Evolutionary conservation across 2,113 vertebrate species (phyloP).

Genomic region (Tursiops truncatus): DNA sequence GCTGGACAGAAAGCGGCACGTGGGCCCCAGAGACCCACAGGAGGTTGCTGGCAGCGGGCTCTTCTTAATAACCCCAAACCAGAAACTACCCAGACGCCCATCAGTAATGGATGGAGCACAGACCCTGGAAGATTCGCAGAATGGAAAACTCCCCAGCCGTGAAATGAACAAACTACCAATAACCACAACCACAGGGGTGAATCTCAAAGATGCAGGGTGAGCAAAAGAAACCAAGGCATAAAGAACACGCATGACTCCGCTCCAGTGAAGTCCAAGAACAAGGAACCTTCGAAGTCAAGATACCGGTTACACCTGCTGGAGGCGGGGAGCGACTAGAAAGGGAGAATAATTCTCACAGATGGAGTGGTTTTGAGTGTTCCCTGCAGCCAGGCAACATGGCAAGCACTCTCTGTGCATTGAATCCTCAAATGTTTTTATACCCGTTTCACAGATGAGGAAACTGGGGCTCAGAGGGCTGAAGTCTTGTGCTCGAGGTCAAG

Average conservation of each 20-base stretch:
- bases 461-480: neutral
- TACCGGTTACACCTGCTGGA: no score
- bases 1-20: neutral
- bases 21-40: neutral
- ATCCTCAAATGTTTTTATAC: neutral
- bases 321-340: rapidly evolving
- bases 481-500: rapidly evolving
- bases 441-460: neutral
- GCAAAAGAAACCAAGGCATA: neutral
- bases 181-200: rapidly evolving
- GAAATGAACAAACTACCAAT: neutral
- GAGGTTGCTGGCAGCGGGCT: rapidly evolving
- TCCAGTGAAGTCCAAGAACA: neutral
- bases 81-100: neutral
- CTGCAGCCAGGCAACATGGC: rapidly evolving
- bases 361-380: neutral
- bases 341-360: rapidly evolving
- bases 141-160: neutral
- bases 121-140: no score
- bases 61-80: neutral
- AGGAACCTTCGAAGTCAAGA: neutral
- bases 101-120: neutral
- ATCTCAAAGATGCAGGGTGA: neutral
- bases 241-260: rapidly evolving
- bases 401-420: neutral